Base-by-base conservation (phyloP, 2,888 invertebrate genomes). In the Ennomos fuscantarius region DNA sequence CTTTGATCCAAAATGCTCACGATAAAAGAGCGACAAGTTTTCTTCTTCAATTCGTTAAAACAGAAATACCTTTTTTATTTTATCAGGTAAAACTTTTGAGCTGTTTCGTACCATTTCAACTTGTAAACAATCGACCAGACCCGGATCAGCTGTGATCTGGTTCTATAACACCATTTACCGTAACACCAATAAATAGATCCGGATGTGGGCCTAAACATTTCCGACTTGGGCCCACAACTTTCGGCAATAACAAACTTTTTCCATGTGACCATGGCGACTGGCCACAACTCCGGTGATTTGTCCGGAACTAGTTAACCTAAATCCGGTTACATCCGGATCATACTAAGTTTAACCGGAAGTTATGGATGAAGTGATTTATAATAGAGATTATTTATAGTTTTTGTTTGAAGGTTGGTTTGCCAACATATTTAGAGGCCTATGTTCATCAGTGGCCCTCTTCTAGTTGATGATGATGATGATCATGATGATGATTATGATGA, bases 171-270 rank as follows among this genome's bases (percentile, higher is more conserved):
- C 40, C 13, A 31, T 36, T 37, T 35, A 24, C 24, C 5, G 41
- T 43, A 31, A 37, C 43, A 44, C 37, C 15, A 41, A 46, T 45
- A 54, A 54, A 54, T 54, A 54, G 41, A 47, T 47, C 46, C 35
- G 15, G 33, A 44, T 34, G 9, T 32, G 8, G 11, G 39, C 39
- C 44, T 50, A 35, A 40, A 49, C 51, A 46, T 51, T 46, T 31
- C 11, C 24, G 39, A 52, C 52, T 36, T 47, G 33, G 31, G 13
- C 31, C 58, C 51, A 36, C 60, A 57, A 70, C 60, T 64, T 68
- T 70, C 57, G 40, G 53, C 62, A 69, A 66, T 70, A 70, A 69
- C 60, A 67, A 70, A 70, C 65, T 70, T 70, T 70, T 69, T 63
- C 57, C 47, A 43, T 44, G 59, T 55, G 43, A 42, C 55, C 54